Conservation (phyloP, 2,888 invertebrate species). For the Athalia cordata region DNA sequence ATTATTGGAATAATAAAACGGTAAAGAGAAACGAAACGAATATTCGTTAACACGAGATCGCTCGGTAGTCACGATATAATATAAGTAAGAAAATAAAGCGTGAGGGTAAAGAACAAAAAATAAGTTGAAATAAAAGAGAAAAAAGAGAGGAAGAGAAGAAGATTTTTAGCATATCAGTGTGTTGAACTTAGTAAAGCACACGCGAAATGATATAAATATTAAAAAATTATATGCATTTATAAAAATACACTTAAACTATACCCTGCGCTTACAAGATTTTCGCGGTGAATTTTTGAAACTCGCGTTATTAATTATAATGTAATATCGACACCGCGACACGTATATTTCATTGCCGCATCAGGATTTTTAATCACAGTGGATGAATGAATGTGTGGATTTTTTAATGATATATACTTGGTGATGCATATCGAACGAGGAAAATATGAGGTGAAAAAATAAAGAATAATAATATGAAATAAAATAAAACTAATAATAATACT, state of each 20-base stretch:
- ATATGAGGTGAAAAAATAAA: slow-evolving; percentile 5
- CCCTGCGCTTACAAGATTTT: slow-evolving; percentile 32
- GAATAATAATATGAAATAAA: slow-evolving; percentile 12
- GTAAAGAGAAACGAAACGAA: slow-evolving; percentile 40
- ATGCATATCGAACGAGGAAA: slow-evolving; percentile 38
- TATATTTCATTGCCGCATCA: slow-evolving; percentile 35
- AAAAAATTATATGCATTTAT: slow-evolving; percentile 50
- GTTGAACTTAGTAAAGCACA: slow-evolving; percentile 66
- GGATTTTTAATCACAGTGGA: slow-evolving; percentile 38
- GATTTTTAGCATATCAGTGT: slow-evolving; percentile 72
- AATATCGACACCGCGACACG: slow-evolving; percentile 40
- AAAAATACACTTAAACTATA: slow-evolving; percentile 10
- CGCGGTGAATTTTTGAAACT: slow-evolving; percentile 34
- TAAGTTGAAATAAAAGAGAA: not conserved
- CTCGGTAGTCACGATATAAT: slow-evolving; percentile 35
- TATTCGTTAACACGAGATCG: slow-evolving; percentile 57
- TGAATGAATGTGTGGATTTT: slow-evolving; percentile 42
- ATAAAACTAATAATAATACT: not conserved
- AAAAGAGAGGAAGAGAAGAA: slow-evolving; percentile 53
- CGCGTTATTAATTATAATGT: slow-evolving; percentile 13
- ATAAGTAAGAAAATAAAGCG: slow-evolving; percentile 47
- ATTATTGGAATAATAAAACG: slow-evolving; percentile 29
- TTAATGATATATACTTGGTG: slow-evolving; percentile 25
- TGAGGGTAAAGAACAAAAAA: not conserved
- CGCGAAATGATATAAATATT: slow-evolving; percentile 61